A percentile compares a stretch with the other conserved stretches of the same genome.
Conservation (phyloP, 2,113 vertebrate genomes). For the Rhombomys opimus region DNA sequence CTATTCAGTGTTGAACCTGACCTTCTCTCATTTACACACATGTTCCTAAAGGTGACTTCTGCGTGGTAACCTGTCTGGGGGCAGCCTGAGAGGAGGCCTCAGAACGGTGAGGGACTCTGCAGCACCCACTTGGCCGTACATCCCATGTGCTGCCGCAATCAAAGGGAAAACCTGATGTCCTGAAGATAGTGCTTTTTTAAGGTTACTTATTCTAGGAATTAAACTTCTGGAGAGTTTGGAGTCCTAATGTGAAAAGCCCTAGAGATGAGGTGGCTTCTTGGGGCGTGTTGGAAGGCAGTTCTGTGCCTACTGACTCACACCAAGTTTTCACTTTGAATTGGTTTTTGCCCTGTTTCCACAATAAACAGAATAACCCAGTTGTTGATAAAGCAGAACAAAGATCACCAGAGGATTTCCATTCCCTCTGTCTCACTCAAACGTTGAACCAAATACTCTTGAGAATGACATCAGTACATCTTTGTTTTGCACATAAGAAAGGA, state of each 20-base stretch:
- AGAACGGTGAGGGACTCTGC: not conserved
- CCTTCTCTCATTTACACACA: not conserved
- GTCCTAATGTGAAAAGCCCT: not conserved
- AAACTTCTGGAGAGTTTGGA: constrained; percentile 25
- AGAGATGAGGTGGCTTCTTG: not conserved
- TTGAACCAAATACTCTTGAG: not conserved
- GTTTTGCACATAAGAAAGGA: not conserved
- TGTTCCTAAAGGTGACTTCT: not conserved
- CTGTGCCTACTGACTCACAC: not conserved
- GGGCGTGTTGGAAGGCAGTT: not conserved
- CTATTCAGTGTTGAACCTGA: not conserved
- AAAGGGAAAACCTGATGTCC: not conserved
- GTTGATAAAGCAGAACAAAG: constrained; percentile 22
- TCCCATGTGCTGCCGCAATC: not conserved
- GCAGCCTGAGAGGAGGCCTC: not conserved
- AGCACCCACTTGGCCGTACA: not conserved
- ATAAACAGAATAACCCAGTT: not conserved
- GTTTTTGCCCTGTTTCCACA: constrained; percentile 44
- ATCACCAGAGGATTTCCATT: constrained; percentile 25
- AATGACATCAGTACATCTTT: constrained; percentile 12
- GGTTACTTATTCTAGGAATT: constrained; percentile 26
- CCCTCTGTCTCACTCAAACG: constrained; percentile 31
- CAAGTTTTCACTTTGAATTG: not conserved
- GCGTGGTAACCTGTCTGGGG: not conserved
- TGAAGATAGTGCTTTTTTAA: not conserved